Base-by-base conservation (phyloP, 23 tunicate species). In the Trididemnum clinides region DNA sequence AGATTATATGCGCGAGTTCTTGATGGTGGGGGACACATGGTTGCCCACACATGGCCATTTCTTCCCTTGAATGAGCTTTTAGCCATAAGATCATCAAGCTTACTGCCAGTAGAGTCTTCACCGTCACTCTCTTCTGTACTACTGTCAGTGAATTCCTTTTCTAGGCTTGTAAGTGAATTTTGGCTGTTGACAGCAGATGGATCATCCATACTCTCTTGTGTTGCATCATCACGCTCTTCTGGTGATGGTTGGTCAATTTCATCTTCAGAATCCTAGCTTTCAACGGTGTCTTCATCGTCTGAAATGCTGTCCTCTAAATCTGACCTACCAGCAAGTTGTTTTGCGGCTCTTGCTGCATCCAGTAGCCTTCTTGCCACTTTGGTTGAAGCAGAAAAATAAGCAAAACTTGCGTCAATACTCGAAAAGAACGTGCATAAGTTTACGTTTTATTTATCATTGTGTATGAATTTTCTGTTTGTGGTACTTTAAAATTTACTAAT, bases 301-400 rank as follows among this genome's bases (percentile, higher is more conserved):
- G n/a, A n/a, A n/a, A n/a, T n/a, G n/a, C n/a, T n/a, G n/a, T 38
- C 80, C 80, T 74, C 80, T 74, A 38, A 74, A 74, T 74, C 80
- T 31, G 80, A 35, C 80, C 29, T 36, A 38, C 21, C 57, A 18
- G 57, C 57, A 22, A 74, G 80, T 74, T 74, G 80, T 39, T 26
- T 74, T 74, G 80, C 57, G 33, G 57, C 23, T 74, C 15, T 31
- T 74, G 57, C 57, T 74, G 80, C 57, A 35, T 74, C 57, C 57
- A 74, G 57, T 35, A 38, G 80, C 57, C 80, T 74, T 38, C 80
- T 74, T 74, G 80, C 57, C 57, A 29, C 6, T 6, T 36, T 30
- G 77, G 37, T 70, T 70, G 57, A 35, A 19, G 5, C 20, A 35
- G 2, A 35, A 74, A 74, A 36, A 57, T 74, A 35, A 36, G 15